Evolutionary conservation across 2,113 vertebrate genomes (phyloP).

Genomic region (Sylvietta virens): DNA sequence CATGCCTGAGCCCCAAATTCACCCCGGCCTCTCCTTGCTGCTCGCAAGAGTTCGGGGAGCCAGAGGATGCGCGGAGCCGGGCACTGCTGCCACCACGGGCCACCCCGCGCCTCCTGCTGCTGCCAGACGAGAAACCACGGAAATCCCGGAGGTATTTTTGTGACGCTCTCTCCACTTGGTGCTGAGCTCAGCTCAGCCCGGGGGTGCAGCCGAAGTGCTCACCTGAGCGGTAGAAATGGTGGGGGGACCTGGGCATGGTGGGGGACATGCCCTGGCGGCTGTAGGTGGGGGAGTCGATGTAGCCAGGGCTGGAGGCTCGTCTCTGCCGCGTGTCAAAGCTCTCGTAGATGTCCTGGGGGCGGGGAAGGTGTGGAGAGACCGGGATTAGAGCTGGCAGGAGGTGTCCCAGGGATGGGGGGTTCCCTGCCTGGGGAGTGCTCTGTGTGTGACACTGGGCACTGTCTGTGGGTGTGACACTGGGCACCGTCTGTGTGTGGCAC

Average conservation of each 20-base stretch:
- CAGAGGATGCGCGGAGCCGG: not conserved
- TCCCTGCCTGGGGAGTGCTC: not conserved
- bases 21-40: not conserved
- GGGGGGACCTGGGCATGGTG: constrained; percentile 88
- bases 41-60: not conserved
- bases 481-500: not conserved
- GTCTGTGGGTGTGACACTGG: not conserved
- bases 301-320: constrained; percentile 90
- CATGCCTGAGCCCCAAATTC: not conserved
- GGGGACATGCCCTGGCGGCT: constrained; percentile 92
- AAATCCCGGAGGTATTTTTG: not conserved
- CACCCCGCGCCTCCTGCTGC: not conserved
- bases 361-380: not conserved
- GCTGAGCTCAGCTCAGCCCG: not conserved
- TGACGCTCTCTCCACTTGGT: rapidly evolving
- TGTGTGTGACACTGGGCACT: not conserved
- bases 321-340: constrained; percentile 88
- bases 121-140: not conserved
- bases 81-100: rapidly evolving
- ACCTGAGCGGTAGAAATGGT: constrained; percentile 93
- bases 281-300: constrained; percentile 90
- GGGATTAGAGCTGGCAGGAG: not conserved
- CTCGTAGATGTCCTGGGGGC: constrained; percentile 87
- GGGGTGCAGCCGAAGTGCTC: constrained; percentile 1
- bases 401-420: rapidly evolving